Evolutionary conservation across 2,888 invertebrate species (phyloP).

Genomic region (Chrysolina haemoptera): DNA sequence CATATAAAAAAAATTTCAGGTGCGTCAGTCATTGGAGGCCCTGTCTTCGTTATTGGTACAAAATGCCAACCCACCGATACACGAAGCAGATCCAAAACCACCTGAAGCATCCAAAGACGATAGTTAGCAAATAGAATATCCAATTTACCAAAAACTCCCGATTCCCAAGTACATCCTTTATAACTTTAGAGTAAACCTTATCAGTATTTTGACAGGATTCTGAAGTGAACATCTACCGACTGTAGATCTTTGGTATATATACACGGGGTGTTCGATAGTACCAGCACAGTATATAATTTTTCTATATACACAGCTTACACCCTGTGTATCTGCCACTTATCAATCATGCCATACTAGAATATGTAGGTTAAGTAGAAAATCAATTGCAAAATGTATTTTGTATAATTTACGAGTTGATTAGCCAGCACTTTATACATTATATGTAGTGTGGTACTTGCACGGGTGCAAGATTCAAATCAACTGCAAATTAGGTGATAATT

Average conservation of each 20-base stretch:
- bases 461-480: neutral
- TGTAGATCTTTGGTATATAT: constrained; percentile 9
- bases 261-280: neutral
- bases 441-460: constrained; percentile 22
- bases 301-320: neutral
- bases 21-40: constrained; percentile 85
- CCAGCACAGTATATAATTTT: neutral
- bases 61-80: constrained; percentile 46
- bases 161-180: constrained; percentile 14
- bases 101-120: constrained; percentile 42
- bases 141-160: constrained; percentile 14
- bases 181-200: constrained; percentile 38
- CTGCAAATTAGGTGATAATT: constrained; percentile 3
- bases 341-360: neutral
- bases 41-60: constrained; percentile 77
- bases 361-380: constrained; percentile 23
- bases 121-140: constrained; percentile 44
- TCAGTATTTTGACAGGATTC: constrained; percentile 49
- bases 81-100: constrained; percentile 41
- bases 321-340: neutral
- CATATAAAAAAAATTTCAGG: constrained; percentile 71
- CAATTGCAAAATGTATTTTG: constrained; percentile 29
- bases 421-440: constrained; percentile 32
- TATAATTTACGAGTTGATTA: constrained; percentile 31
- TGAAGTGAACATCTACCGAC: constrained; percentile 16